These are phyloP conservation scores for Sparus aurata DNA, from an alignment of 2,797 vertebrate species.

Conservation along the genomic window DNA sequence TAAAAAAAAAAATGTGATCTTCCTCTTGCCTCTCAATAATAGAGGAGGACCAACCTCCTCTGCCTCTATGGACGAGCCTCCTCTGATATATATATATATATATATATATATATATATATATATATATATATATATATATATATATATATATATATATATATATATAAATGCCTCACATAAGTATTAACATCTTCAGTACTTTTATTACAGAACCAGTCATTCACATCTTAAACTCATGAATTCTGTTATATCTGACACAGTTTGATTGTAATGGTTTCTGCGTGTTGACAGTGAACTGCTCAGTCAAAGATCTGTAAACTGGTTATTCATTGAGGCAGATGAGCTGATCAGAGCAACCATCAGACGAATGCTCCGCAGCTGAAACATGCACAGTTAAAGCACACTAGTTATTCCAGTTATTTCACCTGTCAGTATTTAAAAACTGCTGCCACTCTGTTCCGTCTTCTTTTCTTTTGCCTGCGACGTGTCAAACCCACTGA, in stretches of 20 bases:
- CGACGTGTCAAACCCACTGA: constrained; percentile 35
- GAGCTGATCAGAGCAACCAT: neutral
- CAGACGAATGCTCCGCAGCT: neutral
- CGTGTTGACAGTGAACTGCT: neutral
- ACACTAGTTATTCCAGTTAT: constrained; percentile 20
- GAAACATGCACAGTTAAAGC: constrained; percentile 5
- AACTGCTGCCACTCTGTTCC: constrained; percentile 29
- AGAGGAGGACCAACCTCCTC: too few relatives aligned
- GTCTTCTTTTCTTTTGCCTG: neutral
- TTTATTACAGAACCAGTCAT: neutral
- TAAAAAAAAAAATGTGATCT: too few relatives aligned
- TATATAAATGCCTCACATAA: too few relatives aligned
- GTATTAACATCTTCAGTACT: neutral
- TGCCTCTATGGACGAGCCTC: too few relatives aligned
- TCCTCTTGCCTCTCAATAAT: too few relatives aligned
- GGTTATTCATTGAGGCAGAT: constrained; percentile 1
- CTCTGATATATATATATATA: too few relatives aligned
- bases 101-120: too few relatives aligned
- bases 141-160: too few relatives aligned
- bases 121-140: too few relatives aligned
- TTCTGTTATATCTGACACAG: neutral
- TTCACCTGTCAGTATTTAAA: constrained; percentile 40
- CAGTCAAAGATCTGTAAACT: neutral
- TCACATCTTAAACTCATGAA: neutral
- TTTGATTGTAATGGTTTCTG: neutral